Evolutionary conservation across 2,888 invertebrate species (phyloP).

Genomic region (Rugalucina vietnamica): DNA sequence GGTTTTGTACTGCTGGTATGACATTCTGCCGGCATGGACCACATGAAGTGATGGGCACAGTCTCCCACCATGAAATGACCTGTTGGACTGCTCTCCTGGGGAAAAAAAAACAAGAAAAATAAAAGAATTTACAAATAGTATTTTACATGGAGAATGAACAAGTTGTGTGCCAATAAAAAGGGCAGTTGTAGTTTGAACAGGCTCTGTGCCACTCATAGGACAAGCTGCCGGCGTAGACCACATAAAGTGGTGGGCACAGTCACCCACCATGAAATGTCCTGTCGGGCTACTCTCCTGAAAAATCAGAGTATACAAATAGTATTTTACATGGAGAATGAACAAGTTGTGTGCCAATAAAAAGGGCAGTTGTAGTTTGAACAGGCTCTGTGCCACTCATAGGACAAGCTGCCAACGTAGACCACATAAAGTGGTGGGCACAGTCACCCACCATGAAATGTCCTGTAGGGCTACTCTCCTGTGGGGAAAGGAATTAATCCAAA

Average conservation of each 20-base stretch:
- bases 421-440: slow-evolving; percentile 80
- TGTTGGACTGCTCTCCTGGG: slow-evolving; percentile 66
- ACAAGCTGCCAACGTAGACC: slow-evolving; percentile 80
- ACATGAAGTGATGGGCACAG: slow-evolving; percentile 80
- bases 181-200: slow-evolving; percentile 49
- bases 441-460: slow-evolving; percentile 68
- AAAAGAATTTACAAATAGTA: no score
- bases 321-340: no score
- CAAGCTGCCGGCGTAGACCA: slow-evolving; percentile 81
- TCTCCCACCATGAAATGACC: slow-evolving; percentile 67
- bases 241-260: slow-evolving; percentile 79
- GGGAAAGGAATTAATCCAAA: no score
- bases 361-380: slow-evolving; percentile 23
- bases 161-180: no score
- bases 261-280: slow-evolving; percentile 67
- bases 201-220: slow-evolving; percentile 46
- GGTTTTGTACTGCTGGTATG: slow-evolving; percentile 48
- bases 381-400: slow-evolving; percentile 46
- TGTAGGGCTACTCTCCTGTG: slow-evolving; percentile 66
- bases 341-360: no score
- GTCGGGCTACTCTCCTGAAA: slow-evolving; percentile 66
- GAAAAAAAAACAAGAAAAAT: no score
- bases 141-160: no score
- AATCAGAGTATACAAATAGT: no score
- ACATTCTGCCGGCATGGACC: slow-evolving; percentile 79